Evolutionary conservation across 1,140 invertebrate genomes (phyloP).

Genomic region (Pantala flavescens): DNA sequence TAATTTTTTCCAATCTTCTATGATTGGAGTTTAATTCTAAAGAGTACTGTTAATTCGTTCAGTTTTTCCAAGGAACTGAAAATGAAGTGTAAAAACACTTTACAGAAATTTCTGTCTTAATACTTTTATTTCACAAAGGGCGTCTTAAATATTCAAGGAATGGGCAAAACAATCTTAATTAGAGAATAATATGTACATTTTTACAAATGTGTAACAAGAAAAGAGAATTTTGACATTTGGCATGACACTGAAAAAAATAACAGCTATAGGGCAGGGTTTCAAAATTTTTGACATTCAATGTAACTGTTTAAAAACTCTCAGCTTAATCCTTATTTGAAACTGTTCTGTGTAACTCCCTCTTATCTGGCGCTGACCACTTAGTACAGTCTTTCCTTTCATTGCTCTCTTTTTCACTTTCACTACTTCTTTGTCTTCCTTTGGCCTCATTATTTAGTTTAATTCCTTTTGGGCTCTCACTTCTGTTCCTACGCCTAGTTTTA

Average conservation of each 20-base stretch:
- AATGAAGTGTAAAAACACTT: too few species aligned
- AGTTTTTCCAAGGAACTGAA: too few species aligned
- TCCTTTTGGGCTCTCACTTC: slow-evolving; percentile 3
- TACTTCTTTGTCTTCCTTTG: not conserved
- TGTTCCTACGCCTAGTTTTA: not conserved
- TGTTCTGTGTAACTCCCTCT: not conserved
- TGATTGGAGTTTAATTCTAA: too few species aligned
- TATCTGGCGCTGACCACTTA: not conserved
- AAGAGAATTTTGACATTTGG: not conserved
- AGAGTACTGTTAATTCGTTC: too few species aligned
- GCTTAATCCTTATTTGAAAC: not conserved
- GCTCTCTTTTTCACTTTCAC: not conserved
- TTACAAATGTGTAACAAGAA: not conserved
- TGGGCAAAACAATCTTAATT: not conserved
- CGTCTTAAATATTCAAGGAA: not conserved
- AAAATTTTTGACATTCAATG: not conserved
- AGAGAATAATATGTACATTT: not conserved
- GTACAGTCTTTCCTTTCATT: not conserved
- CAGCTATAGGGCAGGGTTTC: not conserved
- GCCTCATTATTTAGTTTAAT: not conserved
- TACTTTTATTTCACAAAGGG: too few species aligned
- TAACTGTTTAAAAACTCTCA: not conserved
- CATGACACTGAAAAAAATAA: not conserved
- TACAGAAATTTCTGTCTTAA: too few species aligned
- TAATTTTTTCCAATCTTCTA: too few species aligned